These are phyloP conservation scores for Callospermophilus lateralis DNA, from an alignment of 2,113 vertebrate genomes.

Conservation along the genomic window DNA sequence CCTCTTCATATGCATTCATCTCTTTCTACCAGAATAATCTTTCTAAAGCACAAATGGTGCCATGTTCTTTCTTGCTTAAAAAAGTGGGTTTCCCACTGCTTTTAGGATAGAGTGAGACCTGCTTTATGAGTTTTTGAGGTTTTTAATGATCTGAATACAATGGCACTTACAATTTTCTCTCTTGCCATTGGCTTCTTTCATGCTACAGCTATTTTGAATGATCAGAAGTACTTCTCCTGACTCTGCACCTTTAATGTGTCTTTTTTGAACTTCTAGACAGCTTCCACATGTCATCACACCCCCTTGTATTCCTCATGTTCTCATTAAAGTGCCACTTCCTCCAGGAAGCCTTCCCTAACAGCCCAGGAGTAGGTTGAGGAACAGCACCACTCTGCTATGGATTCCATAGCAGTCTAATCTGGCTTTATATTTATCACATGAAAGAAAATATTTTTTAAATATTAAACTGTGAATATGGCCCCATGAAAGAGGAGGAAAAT, in stretches of 20 bases:
- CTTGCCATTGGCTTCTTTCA: not conserved
- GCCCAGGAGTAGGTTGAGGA: not conserved
- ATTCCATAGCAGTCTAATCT: not conserved
- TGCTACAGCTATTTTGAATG: not conserved
- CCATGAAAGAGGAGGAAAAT: not conserved
- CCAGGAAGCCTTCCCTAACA: not conserved
- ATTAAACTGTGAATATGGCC: not conserved
- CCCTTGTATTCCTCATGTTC: not conserved
- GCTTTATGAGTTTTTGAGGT: not conserved
- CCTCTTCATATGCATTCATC: not conserved
- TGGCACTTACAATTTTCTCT: not conserved
- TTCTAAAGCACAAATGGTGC: not conserved
- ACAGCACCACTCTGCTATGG: not conserved
- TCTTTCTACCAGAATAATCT: constrained; percentile 22
- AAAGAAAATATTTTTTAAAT: constrained; percentile 16
- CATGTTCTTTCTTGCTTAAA: not conserved
- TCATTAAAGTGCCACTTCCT: not conserved
- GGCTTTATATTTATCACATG: not conserved
- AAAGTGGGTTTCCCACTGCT: not conserved
- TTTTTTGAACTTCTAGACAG: not conserved
- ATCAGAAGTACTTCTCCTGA: not conserved
- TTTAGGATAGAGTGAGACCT: constrained; percentile 18
- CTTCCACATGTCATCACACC: not conserved
- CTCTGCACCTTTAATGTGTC: not conserved
- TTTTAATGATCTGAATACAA: not conserved